Evolutionary conservation across 2,888 invertebrate species (phyloP), one percentile per base, ranked within the genome.

Genomic region (Heteropelma amictum): DNA sequence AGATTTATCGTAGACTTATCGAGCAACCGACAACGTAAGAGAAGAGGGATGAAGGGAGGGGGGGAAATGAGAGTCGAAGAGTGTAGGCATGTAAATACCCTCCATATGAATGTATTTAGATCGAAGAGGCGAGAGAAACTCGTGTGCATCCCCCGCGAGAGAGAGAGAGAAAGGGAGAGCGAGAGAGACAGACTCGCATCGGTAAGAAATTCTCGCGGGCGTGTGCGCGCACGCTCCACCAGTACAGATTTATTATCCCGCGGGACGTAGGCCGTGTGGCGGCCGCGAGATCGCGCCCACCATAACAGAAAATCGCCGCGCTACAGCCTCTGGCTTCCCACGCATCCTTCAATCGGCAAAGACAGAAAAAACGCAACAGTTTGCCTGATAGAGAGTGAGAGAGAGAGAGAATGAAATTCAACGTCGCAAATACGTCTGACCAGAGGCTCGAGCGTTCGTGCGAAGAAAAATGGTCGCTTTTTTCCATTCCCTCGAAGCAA

Each of bases 41-140:
- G 30, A 19, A 30, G 26, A 49, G 47, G 40, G 38, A 17, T 19
- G 23, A 30, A 67, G 26, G 28, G 49, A 38, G 7, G 77, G 81
- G 28, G 54, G 23, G 51, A 19, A 28, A 14, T n/a, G 3, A 14
- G 45, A 56, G 49, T 40, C 17, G 21, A 51, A 53, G 12, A 77
- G 81, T 80, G 74, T 83, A 82, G 79, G 81, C 82, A 78, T 81
- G 84, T 83, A 84, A 84, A 83, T 82, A 81, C 77, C 81, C 81
- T 83, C 82, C n/a, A n/a, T 83, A 82, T 82, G 81, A 83, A 83
- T 80, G 85, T 84, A 85, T 85, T 86, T 85, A 82, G 86, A 86
- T 83, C 84, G 84, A 73, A 71, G 73, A 67, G 79, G 75, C 70
- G 75, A 64, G 54, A 63, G 68, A 58, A 79, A 79, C 72, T 72